phyloP scores from a whole-genome alignment of 2,888 invertebrate genomes.

The Salpingus planirostris region DNA sequence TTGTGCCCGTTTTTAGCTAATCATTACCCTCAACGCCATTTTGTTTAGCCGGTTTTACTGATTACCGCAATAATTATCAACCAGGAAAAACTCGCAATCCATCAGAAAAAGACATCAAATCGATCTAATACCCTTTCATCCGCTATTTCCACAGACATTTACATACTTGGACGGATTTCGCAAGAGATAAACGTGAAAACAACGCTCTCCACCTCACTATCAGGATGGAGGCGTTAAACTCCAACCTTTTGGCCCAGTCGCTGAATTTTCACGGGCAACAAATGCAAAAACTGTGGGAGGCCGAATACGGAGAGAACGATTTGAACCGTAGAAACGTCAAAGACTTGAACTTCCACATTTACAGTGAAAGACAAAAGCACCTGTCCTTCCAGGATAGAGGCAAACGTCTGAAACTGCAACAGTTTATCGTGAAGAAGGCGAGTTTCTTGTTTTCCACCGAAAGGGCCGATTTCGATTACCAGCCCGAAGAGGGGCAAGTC shows the following conservation, averaged over 20 bases:
- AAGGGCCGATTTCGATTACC: constrained; percentile 39
- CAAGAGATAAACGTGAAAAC: too few species aligned
- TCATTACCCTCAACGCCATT: too few species aligned
- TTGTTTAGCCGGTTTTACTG: too few species aligned
- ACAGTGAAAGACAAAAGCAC: constrained; percentile 70
- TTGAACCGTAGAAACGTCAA: constrained; percentile 53
- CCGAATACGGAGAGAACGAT: constrained; percentile 71
- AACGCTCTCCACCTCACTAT: too few species aligned
- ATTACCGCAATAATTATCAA: too few species aligned
- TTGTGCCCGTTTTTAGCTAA: too few species aligned
- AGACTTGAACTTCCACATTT: constrained; percentile 62
- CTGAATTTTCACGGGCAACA: constrained; percentile 82
- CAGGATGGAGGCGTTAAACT: constrained; percentile 49
- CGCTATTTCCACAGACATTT: too few species aligned
- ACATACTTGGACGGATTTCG: too few species aligned
- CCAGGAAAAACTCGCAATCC: too few species aligned
- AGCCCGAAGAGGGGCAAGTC: constrained; percentile 43
- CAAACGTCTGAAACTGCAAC: constrained; percentile 73
- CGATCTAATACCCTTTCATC: too few species aligned
- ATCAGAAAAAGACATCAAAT: too few species aligned
- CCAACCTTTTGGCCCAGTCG: constrained; percentile 56
- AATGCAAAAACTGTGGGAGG: constrained; percentile 80
- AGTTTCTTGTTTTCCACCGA: constrained; percentile 60
- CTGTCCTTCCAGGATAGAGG: constrained; percentile 77
- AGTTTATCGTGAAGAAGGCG: constrained; percentile 81